Conservation (phyloP, 2,797 vertebrate genomes). For the Cuniculus paca region DNA sequence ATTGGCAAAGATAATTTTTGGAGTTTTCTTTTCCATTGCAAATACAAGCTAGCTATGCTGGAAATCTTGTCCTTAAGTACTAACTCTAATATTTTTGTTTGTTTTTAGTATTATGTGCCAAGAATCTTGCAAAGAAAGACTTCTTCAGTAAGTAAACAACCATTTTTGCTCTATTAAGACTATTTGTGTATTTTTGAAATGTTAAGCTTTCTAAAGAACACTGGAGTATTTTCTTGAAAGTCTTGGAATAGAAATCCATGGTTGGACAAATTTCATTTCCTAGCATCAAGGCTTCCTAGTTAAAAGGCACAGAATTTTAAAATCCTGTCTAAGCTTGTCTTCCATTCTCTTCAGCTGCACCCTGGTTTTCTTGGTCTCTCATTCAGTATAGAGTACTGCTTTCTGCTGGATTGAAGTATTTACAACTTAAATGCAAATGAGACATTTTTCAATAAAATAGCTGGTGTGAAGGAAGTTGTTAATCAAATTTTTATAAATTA, state of each 20-base stretch:
- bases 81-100: conserved; percentile 77
- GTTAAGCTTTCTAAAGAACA: not conserved
- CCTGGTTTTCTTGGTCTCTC: not conserved
- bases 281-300: not conserved
- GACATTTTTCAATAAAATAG: conserved; percentile 18
- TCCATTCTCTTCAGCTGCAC: not conserved
- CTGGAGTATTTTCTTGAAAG: not conserved
- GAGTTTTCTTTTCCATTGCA: not conserved
- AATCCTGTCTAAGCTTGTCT: not conserved
- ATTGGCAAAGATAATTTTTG: conserved; percentile 44
- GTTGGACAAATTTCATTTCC: not conserved
- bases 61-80: not conserved
- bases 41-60: not conserved
- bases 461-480: conserved; percentile 11
- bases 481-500: conserved; percentile 54
- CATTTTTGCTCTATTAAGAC: conserved; percentile 45
- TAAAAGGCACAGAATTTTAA: not conserved
- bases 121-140: conserved; percentile 99
- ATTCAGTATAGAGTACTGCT: not conserved
- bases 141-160: conserved; percentile 97
- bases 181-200: conserved; percentile 56
- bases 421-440: conserved; percentile 26
- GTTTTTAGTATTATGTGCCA: conserved; percentile 98
- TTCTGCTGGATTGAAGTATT: conserved; percentile 23
- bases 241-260: not conserved